Conservation (phyloP, 2,113 vertebrate genomes). For the Corydoras maculifer region DNA sequence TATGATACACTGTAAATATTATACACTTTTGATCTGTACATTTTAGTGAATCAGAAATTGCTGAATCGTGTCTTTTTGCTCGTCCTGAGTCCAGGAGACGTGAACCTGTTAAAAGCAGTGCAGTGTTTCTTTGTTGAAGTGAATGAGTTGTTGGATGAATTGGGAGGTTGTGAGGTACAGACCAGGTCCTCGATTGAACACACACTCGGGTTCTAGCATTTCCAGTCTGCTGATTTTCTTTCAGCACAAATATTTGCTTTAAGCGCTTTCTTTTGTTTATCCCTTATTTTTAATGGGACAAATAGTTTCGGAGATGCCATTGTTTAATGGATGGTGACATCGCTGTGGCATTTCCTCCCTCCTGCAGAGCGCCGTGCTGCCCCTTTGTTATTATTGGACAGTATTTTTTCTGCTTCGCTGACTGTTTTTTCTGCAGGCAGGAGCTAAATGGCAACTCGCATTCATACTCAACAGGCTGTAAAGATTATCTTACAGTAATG, state of each 20-base stretch:
- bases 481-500: neutral
- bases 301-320: constrained; percentile 49
- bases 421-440: neutral
- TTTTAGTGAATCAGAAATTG: too few species aligned
- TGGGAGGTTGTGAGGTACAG: too few species aligned
- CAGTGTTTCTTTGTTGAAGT: too few species aligned
- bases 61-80: too few species aligned
- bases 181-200: neutral
- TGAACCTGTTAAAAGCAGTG: too few species aligned
- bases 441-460: neutral
- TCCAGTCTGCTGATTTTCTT: constrained; percentile 24
- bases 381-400: constrained; percentile 14
- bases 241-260: constrained; percentile 52
- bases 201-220: constrained; percentile 16
- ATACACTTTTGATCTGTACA: too few species aligned
- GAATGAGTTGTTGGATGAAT: too few species aligned
- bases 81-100: too few species aligned
- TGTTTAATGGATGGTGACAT: constrained; percentile 46
- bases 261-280: constrained; percentile 33
- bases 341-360: constrained; percentile 48
- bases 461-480: neutral
- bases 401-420: constrained; percentile 17
- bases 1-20: too few species aligned
- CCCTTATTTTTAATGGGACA: constrained; percentile 30
- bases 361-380: constrained; percentile 36